Base-by-base conservation (phyloP, 2,797 vertebrate species). In the Poliocrania exsul region DNA sequence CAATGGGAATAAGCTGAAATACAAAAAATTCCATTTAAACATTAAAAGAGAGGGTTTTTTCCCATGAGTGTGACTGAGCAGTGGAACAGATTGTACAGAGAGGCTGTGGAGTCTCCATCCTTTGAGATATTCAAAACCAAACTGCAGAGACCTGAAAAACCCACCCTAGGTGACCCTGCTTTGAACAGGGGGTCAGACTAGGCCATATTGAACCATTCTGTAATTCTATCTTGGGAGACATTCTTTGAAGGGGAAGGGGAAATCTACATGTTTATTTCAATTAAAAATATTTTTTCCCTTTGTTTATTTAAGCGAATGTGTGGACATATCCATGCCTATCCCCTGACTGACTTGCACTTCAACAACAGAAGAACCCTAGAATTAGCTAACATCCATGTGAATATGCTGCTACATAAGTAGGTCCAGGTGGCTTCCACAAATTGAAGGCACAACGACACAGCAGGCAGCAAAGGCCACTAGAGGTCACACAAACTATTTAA, bases 401-500 rank as follows among this genome's bases (percentile, higher is more conserved):
- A 69, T 33, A n/a, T 12, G 10, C 35, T 93, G 35, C 46, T 65
- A 26, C n/a, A 61, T 44, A 4, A 2, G 14, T 8, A 64, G 26
- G 19, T 80, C 29, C 53, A 74, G 49, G 16, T 67, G n/a, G 49
- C 53, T 88, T 82, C 69, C 21, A 57, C 21, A 78, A 50, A 65
- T 6, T 81, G 49, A 87, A 81, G 11, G 28, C 5, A 1, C 10
- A 46, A 56, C 21, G 31, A 53, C 84, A 91, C 20, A 81, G 38
- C 70, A 90, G 60, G 71, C 67, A 83, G 46, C n/a, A 90, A 92
- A 91, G 65, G 72, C 86, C 93, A 91, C 79, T 92, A 95, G 79
- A 81, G 61, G 65, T 93, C 88, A 94, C 54, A 93, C 67, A 78
- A 89, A 74, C 62, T 84, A 72, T 92, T 87, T 81, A 69, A 81